Conservation (phyloP, 2,888 invertebrate species). For the Poecilobothrus nobilitatus region DNA sequence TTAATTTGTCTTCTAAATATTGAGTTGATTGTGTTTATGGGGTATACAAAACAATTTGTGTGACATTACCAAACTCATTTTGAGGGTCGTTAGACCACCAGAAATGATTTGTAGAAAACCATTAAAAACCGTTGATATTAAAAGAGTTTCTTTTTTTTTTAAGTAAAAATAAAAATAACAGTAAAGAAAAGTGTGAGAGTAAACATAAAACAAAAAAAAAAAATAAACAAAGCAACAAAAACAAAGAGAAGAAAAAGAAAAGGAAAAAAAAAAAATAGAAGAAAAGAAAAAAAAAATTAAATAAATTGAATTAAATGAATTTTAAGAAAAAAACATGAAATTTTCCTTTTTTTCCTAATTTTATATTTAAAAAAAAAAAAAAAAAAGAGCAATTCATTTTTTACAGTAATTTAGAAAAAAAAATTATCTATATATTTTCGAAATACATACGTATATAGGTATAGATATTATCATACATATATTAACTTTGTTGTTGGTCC, state of each 20-base stretch:
- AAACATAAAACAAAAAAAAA: neutral
- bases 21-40: constrained; percentile 4
- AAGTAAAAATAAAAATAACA: no score
- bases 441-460: no score
- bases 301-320: constrained; percentile 6
- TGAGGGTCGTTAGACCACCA: constrained; percentile 4
- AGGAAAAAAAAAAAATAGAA: neutral
- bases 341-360: no score
- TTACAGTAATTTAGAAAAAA: no score
- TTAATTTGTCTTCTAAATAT: neutral
- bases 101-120: constrained; percentile 6
- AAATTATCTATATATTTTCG: no score
- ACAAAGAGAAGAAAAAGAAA: neutral
- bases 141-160: neutral
- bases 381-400: no score
- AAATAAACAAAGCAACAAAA: neutral
- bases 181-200: no score
- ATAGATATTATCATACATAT: no score
- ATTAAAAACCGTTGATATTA: constrained; percentile 4
- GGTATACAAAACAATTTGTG: constrained; percentile 3
- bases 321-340: neutral
- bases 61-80: constrained; percentile 6
- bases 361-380: no score
- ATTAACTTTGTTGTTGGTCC: no score
- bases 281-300: neutral